A percentile compares a stretch with the other conserved stretches of the same genome.
Conservation (phyloP, 2,113 vertebrate species). For the Trogon melanurus region DNA sequence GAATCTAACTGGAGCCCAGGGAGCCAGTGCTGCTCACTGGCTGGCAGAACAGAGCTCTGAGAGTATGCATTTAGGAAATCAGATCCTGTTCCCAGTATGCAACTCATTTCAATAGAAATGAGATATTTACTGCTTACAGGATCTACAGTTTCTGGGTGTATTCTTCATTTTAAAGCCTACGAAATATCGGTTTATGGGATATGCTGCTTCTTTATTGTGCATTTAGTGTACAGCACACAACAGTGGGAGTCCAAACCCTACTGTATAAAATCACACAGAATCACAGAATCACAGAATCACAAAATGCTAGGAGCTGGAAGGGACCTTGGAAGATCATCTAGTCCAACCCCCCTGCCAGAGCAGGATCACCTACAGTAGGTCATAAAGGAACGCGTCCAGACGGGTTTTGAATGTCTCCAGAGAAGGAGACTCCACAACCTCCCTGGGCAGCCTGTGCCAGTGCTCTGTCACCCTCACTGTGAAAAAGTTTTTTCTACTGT, state of each 20-base stretch:
- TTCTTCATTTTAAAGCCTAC: background rate
- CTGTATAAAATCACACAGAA: background rate
- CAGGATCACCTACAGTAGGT: no score
- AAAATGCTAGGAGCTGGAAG: no score
- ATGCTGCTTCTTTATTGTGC: background rate
- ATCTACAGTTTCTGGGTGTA: background rate
- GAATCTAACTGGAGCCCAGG: rapidly evolving
- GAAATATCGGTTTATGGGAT: background rate
- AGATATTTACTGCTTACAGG: background rate
- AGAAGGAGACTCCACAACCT: no score
- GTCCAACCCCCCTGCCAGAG: no score
- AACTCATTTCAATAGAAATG: background rate
- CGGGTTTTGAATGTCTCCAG: no score
- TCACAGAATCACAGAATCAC: no score
- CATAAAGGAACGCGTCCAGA: no score
- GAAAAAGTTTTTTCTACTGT: no score
- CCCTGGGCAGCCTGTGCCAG: no score
- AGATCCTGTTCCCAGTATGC: background rate
- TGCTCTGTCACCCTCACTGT: no score
- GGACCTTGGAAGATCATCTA: no score
- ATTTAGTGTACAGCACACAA: background rate
- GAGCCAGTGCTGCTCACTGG: background rate
- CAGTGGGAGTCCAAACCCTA: background rate
- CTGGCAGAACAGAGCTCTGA: rapidly evolving
- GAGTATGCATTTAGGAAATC: background rate